phyloP scores from a whole-genome alignment of 1,140 invertebrate genomes.

The Scaptodrosophila lebanonensis region DNA sequence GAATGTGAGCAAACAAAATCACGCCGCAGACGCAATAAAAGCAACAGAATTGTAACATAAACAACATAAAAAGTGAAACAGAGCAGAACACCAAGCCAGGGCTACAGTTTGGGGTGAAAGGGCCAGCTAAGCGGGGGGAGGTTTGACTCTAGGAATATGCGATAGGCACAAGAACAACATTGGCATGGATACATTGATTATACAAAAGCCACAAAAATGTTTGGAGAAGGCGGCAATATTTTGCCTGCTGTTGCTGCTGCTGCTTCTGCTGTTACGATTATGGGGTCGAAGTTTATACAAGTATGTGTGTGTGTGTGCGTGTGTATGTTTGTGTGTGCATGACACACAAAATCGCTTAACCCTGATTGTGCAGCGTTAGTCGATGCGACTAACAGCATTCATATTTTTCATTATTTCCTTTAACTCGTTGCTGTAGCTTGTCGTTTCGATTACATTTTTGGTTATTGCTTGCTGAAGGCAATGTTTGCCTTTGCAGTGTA shows the following conservation, averaged over 20 bases:
- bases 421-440: too few relatives aligned
- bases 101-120: neutral
- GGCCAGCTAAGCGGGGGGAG: constrained; percentile 3
- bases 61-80: constrained; percentile 38
- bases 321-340: too few relatives aligned
- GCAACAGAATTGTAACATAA: constrained; percentile 47
- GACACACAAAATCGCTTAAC: too few relatives aligned
- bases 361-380: too few relatives aligned
- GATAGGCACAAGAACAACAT: constrained; percentile 49
- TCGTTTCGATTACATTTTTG: too few relatives aligned
- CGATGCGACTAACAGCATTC: too few relatives aligned
- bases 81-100: neutral
- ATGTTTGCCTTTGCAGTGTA: too few relatives aligned
- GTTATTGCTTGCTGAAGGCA: too few relatives aligned
- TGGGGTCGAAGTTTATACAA: too few relatives aligned
- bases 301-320: too few relatives aligned
- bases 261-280: neutral
- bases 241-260: neutral
- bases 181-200: constrained; percentile 69
- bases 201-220: constrained; percentile 49
- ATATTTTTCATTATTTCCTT: too few relatives aligned
- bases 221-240: constrained; percentile 3
- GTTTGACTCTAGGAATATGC: too few relatives aligned
- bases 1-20: constrained; percentile 27
- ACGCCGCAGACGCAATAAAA: constrained; percentile 55